These are phyloP conservation scores for Stenolophus ochropezus DNA, from an alignment of 2,888 invertebrate species.

Conservation along the genomic window DNA sequence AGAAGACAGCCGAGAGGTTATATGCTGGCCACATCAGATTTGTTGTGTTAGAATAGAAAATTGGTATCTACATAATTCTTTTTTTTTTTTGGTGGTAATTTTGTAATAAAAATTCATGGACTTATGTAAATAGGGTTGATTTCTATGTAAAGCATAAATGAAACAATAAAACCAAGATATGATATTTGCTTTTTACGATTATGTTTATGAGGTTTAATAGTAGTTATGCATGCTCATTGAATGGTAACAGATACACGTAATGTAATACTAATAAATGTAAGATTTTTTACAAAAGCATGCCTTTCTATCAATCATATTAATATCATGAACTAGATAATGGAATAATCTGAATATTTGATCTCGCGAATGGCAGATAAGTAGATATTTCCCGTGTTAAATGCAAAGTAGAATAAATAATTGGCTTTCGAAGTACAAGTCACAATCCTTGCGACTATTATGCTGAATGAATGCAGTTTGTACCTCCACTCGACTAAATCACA, in stretches of 20 bases:
- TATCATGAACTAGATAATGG: not conserved
- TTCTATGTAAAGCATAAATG: too few relatives aligned
- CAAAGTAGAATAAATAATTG: slow-evolving; percentile 5
- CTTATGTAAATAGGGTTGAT: too few relatives aligned
- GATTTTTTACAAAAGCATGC: not conserved
- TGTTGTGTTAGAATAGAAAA: too few relatives aligned
- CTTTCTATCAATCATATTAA: not conserved
- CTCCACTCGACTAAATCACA: not conserved
- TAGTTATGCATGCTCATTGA: not conserved
- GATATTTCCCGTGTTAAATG: not conserved
- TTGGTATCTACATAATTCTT: too few relatives aligned
- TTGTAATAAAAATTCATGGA: too few relatives aligned
- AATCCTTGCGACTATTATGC: not conserved
- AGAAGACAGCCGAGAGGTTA: too few relatives aligned
- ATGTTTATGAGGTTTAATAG: too few relatives aligned
- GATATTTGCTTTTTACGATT: too few relatives aligned
- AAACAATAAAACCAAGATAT: too few relatives aligned
- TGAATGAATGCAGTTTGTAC: slow-evolving; percentile 16
- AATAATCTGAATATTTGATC: slow-evolving; percentile 5
- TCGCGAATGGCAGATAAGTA: not conserved
- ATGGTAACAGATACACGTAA: not conserved
- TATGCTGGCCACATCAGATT: too few relatives aligned
- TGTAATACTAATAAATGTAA: not conserved
- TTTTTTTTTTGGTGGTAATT: too few relatives aligned
- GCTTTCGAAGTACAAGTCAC: not conserved